phyloP scores from a whole-genome alignment of 2,888 invertebrate species.

The Trilocha varians region DNA sequence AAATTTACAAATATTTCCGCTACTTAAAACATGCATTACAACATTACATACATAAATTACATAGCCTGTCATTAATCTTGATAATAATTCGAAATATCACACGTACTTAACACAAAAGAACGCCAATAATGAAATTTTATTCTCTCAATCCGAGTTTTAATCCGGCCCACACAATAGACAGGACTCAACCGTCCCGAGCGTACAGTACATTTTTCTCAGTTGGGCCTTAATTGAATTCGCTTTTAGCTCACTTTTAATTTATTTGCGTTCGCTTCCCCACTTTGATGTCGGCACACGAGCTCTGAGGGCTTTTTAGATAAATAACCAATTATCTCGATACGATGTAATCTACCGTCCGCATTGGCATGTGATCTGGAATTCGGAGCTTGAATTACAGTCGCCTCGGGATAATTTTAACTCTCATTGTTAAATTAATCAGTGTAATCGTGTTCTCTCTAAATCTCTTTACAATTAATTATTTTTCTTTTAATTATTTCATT shows the following conservation, averaged over 20 bases:
- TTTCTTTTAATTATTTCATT: no score
- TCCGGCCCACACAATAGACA: constrained; percentile 20
- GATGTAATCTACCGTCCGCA: constrained; percentile 37
- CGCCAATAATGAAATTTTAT: not conserved
- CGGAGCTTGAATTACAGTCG: constrained; percentile 5
- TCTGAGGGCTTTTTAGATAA: constrained; percentile 52
- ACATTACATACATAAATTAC: no score
- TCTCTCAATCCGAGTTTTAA: constrained; percentile 1
- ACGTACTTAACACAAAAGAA: not conserved
- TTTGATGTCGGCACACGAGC: constrained; percentile 51
- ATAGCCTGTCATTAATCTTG: no score
- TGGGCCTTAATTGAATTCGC: constrained; percentile 60
- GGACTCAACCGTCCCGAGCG: constrained; percentile 18
- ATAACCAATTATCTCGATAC: constrained; percentile 62
- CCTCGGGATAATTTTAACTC: constrained; percentile 2
- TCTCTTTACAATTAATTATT: not conserved
- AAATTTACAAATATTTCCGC: no score
- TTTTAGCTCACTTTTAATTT: constrained; percentile 61
- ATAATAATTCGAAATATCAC: no score
- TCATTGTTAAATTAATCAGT: not conserved
- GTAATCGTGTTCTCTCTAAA: not conserved
- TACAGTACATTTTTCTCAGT: constrained; percentile 40
- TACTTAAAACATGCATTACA: no score
- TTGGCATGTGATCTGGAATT: constrained; percentile 34
- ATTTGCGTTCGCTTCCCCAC: constrained; percentile 51